Evolutionary conservation across 2,888 invertebrate species (phyloP).

Genomic region (Tipula unca): DNA sequence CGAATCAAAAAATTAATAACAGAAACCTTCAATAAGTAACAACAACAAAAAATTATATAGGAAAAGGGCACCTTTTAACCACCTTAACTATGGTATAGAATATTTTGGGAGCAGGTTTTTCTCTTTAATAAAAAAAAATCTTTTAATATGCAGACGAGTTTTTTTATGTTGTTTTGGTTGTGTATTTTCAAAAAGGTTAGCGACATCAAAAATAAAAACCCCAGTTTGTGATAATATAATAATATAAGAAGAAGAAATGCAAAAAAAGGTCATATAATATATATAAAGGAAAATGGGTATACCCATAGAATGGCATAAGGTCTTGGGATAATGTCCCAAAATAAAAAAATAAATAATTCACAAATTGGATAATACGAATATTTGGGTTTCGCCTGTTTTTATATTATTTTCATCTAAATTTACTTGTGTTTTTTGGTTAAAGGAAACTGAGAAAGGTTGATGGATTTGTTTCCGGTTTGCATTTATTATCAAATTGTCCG

Average conservation of each 20-base stretch:
- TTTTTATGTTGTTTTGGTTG: not conserved
- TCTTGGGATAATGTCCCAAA: conserved; percentile 3
- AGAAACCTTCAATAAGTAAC: not conserved
- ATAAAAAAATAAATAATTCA: not conserved
- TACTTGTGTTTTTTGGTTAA: not conserved
- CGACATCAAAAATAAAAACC: not conserved
- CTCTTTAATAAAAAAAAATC: not conserved
- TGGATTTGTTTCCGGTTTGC: conserved; percentile 8
- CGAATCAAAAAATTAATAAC: not conserved
- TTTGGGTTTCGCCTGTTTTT: not conserved
- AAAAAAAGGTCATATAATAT: not conserved
- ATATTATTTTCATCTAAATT: not conserved
- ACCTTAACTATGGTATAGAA: not conserved
- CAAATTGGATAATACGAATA: not conserved
- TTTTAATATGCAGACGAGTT: not conserved
- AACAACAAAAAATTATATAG: not conserved
- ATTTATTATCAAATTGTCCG: not conserved
- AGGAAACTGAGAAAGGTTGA: not conserved
- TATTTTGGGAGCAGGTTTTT: not conserved
- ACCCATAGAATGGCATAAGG: not conserved
- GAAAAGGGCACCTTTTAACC: not conserved
- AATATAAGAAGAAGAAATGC: not conserved
- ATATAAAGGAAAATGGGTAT: not conserved
- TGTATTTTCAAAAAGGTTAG: not conserved
- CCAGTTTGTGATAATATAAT: not conserved